Evolutionary conservation across 2,113 vertebrate genomes (phyloP).

Genomic region (Chaetodon trifascialis): DNA sequence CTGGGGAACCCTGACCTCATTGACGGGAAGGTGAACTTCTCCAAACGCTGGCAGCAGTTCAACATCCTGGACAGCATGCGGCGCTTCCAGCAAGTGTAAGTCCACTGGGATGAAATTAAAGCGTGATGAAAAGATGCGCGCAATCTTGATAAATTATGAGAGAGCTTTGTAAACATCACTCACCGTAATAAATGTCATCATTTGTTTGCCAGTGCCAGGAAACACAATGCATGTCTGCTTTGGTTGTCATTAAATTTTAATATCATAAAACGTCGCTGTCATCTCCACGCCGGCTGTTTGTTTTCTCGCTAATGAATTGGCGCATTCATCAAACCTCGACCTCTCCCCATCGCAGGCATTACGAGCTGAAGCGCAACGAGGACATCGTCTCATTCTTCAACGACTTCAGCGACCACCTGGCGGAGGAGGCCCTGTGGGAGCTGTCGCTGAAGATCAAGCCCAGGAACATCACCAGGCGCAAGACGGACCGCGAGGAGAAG

Average conservation of each 20-base stretch:
- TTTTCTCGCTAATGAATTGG: conserved; percentile 5
- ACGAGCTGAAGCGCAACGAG: conserved; percentile 94
- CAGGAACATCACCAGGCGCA: conserved; percentile 92
- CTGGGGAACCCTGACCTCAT: conserved; percentile 97
- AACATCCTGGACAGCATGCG: conserved; percentile 99
- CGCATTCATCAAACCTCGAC: not conserved
- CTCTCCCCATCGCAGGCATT: conserved; percentile 87
- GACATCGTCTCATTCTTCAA: conserved; percentile 99
- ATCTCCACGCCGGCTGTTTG: not conserved
- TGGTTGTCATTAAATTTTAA: conserved; percentile 29
- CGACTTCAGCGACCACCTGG: conserved; percentile 98
- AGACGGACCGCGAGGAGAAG: conserved; percentile 96
- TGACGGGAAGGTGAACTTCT: conserved; percentile 98
- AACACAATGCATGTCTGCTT: not conserved
- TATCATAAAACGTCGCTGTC: conserved; percentile 16
- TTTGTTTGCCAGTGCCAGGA: conserved; percentile 23
- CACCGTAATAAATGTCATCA: conserved; percentile 19
- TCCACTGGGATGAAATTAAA: conserved; percentile 25
- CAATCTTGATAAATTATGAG: not conserved
- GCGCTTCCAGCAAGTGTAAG: conserved; percentile 98
- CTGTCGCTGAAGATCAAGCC: conserved; percentile 98
- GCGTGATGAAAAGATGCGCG: not conserved
- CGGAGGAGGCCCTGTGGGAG: conserved; percentile 98
- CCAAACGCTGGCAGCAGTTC: conserved; percentile 99
- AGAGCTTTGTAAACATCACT: conserved; percentile 28